Evolutionary conservation across 2,888 invertebrate genomes (phyloP).

Genomic region (Trichopria drosophilae): DNA sequence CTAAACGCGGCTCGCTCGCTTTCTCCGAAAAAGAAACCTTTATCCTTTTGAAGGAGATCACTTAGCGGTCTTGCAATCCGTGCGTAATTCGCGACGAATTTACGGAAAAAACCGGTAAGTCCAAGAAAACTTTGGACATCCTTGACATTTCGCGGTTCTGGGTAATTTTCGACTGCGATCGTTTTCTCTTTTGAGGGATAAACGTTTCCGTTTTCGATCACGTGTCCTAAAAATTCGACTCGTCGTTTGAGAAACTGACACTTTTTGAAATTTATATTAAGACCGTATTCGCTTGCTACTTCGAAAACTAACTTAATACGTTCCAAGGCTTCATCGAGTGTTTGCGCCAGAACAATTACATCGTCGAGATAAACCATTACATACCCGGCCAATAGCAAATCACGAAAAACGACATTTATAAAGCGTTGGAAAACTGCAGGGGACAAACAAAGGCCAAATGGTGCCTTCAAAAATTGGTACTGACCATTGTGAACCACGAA

Average conservation of each 20-base stretch:
- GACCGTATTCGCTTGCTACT: neutral
- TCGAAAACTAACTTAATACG: neutral
- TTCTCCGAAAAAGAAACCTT: constrained; percentile 23
- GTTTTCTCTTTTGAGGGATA: constrained; percentile 17
- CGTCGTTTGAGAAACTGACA: constrained; percentile 14
- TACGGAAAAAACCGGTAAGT: constrained; percentile 2
- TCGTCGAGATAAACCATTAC: constrained; percentile 18
- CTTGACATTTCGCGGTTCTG: neutral
- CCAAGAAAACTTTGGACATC: constrained; percentile 3
- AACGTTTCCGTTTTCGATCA: constrained; percentile 16
- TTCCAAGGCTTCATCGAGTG: constrained; percentile 1
- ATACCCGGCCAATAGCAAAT: neutral
- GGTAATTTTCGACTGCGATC: constrained; percentile 12
- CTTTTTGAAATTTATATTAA: constrained; percentile 18
- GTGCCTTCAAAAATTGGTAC: too few relatives aligned
- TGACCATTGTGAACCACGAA: constrained; percentile 6
- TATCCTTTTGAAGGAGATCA: constrained; percentile 34
- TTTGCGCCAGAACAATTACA: constrained; percentile 1
- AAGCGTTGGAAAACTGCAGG: constrained; percentile 10
- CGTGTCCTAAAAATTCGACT: constrained; percentile 16
- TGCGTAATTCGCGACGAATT: constrained; percentile 1
- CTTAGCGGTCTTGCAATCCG: constrained; percentile 40
- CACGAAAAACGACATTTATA: constrained; percentile 16
- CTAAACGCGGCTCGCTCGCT: constrained; percentile 10
- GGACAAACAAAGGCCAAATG: neutral